phyloP scores from a whole-genome alignment of 2,888 invertebrate genomes.

The Andrena dorsata region DNA sequence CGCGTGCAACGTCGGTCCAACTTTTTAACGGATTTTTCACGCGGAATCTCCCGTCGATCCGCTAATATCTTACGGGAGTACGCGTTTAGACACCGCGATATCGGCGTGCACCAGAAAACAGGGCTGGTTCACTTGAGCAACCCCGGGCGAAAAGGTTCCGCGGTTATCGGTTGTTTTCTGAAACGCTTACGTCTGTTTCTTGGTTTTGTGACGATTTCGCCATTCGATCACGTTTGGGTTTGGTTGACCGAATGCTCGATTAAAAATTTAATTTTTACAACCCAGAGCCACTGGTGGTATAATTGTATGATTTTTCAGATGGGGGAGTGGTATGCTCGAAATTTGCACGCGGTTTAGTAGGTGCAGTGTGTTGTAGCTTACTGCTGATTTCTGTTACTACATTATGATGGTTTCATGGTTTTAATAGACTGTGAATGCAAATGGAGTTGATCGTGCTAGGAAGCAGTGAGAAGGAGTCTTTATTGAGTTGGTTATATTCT shows the following conservation, averaged over 20 bases:
- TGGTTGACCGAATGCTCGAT: neutral
- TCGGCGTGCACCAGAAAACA: neutral
- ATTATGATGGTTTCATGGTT: no score
- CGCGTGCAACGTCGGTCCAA: conserved; percentile 75
- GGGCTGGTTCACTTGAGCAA: neutral
- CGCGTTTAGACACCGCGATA: neutral
- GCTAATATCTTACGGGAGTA: neutral
- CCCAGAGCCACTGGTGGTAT: no score
- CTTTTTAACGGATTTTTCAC: conserved; percentile 68
- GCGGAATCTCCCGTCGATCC: conserved; percentile 52
- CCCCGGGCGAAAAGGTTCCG: neutral
- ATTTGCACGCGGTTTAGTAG: no score
- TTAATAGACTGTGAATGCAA: no score
- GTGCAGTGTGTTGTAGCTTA: no score
- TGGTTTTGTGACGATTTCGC: conserved; percentile 17
- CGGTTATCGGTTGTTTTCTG: conserved; percentile 5
- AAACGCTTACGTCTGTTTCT: neutral
- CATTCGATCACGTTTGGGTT: neutral
- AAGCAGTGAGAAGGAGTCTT: no score
- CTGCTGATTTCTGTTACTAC: no score
- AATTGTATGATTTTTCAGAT: no score
- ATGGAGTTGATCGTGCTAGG: no score
- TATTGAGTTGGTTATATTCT: no score
- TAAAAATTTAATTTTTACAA: neutral
- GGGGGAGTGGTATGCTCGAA: no score